Conservation (phyloP, 2,888 invertebrate genomes). For the Podabrus alpinus region DNA sequence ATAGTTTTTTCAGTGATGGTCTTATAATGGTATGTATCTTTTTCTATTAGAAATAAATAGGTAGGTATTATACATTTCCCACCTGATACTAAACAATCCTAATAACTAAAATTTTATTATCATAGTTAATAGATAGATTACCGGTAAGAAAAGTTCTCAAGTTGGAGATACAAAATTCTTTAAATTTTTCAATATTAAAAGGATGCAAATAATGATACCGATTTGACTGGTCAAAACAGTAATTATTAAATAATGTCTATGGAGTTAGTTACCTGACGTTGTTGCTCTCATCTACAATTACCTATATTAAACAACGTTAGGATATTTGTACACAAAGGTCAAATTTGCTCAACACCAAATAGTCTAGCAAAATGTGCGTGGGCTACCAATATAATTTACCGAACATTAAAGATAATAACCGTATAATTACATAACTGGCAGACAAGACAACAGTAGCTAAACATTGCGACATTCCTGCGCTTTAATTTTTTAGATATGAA, state of each 20-base stretch:
- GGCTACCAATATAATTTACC: slow-evolving; percentile 54
- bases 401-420: slow-evolving; percentile 52
- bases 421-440: slow-evolving; percentile 50
- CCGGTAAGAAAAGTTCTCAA: neutral
- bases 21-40: too few species aligned
- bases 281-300: slow-evolving; percentile 40
- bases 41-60: too few species aligned
- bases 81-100: neutral
- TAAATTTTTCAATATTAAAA: slow-evolving; percentile 13
- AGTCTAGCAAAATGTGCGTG: slow-evolving; percentile 49
- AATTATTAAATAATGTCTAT: slow-evolving; percentile 50
- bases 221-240: slow-evolving; percentile 35
- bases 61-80: too few species aligned
- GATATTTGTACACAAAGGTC: slow-evolving; percentile 37
- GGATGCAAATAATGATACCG: slow-evolving; percentile 46
- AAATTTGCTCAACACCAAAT: slow-evolving; percentile 35
- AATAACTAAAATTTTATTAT: neutral
- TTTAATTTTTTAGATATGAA: slow-evolving; percentile 2
- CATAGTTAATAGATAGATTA: neutral
- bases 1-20: too few species aligned
- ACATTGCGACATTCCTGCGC: slow-evolving; percentile 21
- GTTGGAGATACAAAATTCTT: neutral
- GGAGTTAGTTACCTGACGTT: slow-evolving; percentile 48
- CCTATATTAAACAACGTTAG: slow-evolving; percentile 29
- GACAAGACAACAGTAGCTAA: slow-evolving; percentile 33